Base-by-base conservation (phyloP, 1,140 invertebrate species). In the Euura saliciscinereae region DNA sequence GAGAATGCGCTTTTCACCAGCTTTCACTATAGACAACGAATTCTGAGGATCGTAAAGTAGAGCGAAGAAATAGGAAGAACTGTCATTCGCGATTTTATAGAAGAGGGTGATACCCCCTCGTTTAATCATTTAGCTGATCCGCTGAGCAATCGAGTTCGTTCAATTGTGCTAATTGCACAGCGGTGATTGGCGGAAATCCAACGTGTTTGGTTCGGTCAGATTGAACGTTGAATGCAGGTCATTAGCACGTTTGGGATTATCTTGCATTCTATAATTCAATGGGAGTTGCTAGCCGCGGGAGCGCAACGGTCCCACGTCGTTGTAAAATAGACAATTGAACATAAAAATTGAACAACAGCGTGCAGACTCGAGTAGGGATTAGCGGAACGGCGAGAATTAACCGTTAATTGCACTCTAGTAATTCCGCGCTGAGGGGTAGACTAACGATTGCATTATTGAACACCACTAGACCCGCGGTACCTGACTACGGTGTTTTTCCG, bases 111-210 rank as follows among this genome's bases (percentile, higher is more conserved):
- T 28, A 28, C 28, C 28, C 28, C 28, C 28, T 28, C 28, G 28
- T 28, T 28, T 28, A 59, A 59, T 59, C 51, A 59, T 59, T 59
- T 59, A 59, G 28, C 44, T 11, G 71, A 69, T 73, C 75, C 71
- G 76, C 70, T 66, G 74, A 76, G 73, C 72, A 78, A 80, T 74
- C 79, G 75, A 71, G 71, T 81, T 75, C 74, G 67, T 45, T 79
- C 78, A 80, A 81, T 80, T 78, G 76, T 75, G 73, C 77, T 82
- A 82, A 82, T 82, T 81, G 77, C 78, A n/a, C 51, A 72, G 66
- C 64, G 71, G 64, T 78, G 74, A 81, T 79, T 80, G 80, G 77
- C 80, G 79, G 71, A 80, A 78, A 82, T 81, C 75, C 80, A 79
- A 77, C 75, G 69, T 72, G 68, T 75, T 59, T 59, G 51, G 51